These are phyloP conservation scores for Heliconius erato DNA, from an alignment of 2,888 invertebrate genomes.

Conservation along the genomic window DNA sequence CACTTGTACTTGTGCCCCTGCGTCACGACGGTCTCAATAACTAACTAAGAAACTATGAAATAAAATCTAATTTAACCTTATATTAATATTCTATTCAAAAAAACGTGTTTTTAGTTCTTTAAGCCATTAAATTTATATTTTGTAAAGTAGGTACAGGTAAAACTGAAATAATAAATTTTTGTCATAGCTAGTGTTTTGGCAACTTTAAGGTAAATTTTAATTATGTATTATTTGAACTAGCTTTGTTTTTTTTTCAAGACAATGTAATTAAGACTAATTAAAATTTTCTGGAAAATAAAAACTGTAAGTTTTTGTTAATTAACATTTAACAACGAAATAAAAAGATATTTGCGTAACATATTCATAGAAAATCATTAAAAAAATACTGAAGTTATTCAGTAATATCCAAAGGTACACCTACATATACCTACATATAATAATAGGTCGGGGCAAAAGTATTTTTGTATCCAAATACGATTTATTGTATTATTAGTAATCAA, in stretches of 20 bases:
- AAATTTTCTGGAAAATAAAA: background rate
- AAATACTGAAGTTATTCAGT: background rate
- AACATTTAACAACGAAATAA: background rate
- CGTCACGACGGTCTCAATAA: no score
- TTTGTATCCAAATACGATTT: no score
- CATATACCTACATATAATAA: no score
- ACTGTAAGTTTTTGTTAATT: background rate
- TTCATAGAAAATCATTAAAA: background rate
- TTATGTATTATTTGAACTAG: background rate
- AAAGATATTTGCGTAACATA: background rate
- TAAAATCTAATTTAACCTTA: no score
- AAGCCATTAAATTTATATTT: background rate
- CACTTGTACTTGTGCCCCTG: no score
- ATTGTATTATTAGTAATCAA: no score
- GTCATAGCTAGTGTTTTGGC: background rate
- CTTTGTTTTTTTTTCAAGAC: background rate
- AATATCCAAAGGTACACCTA: no score
- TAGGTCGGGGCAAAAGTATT: no score
- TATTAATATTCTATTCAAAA: no score
- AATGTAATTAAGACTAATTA: background rate
- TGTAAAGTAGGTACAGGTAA: no score
- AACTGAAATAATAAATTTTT: background rate
- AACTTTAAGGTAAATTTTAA: slow-evolving; percentile 14
- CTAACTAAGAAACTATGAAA: no score
- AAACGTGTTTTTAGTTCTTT: no score